These are phyloP conservation scores for Nematopogon swammerdamellus DNA, from an alignment of 2,888 invertebrate species.

Conservation along the genomic window DNA sequence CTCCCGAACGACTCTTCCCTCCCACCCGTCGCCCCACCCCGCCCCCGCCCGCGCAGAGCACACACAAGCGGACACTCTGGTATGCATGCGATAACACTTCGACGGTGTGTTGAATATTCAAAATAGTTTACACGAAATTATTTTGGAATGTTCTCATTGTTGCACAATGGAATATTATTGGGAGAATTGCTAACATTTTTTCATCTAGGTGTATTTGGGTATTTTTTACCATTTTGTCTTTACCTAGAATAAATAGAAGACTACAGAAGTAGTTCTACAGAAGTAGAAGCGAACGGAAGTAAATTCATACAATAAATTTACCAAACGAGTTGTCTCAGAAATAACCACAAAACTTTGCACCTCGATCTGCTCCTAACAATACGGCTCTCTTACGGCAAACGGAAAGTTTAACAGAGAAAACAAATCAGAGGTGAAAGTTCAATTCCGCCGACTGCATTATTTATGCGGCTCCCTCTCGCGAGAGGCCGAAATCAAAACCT, in stretches of 20 bases:
- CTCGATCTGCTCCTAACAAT: neutral
- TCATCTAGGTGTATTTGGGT: too few relatives aligned
- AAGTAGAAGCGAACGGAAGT: too few relatives aligned
- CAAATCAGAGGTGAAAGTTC: constrained; percentile 45
- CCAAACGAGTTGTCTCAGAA: neutral
- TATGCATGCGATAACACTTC: neutral
- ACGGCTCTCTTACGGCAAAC: constrained; percentile 28
- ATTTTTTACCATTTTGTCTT: too few relatives aligned
- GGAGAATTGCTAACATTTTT: too few relatives aligned
- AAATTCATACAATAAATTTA: too few relatives aligned
- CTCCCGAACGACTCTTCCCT: constrained; percentile 11
- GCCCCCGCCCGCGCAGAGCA: too few relatives aligned
- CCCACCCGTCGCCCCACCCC: neutral
- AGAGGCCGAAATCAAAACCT: neutral
- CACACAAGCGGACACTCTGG: too few relatives aligned
- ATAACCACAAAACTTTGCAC: neutral
- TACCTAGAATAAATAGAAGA: too few relatives aligned
- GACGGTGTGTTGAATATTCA: neutral
- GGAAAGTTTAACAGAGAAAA: constrained; percentile 46
- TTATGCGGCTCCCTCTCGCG: constrained; percentile 48
- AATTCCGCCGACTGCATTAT: constrained; percentile 51
- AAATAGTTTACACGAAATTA: too few relatives aligned
- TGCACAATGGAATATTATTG: too few relatives aligned
- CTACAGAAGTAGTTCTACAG: too few relatives aligned
- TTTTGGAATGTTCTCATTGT: too few relatives aligned